Percentiles rank a stretch among this genome's conserved stretches.
These are phyloP conservation scores for Spilogale gracilis DNA, from an alignment of 2,113 vertebrate genomes.

Conservation along the genomic window DNA sequence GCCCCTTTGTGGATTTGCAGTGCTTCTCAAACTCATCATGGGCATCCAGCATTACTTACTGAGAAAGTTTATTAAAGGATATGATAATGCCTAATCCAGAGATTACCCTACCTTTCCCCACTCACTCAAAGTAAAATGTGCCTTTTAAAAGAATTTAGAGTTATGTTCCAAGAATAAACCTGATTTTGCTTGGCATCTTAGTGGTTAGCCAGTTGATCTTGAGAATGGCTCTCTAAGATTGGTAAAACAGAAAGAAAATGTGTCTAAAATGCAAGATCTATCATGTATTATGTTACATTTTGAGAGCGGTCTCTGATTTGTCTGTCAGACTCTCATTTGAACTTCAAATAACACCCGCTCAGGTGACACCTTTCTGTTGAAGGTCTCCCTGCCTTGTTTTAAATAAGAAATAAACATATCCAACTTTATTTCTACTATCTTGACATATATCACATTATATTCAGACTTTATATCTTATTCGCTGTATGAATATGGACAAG, in stretches of 20 bases:
- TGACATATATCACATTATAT: neutral
- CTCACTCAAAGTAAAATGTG: neutral
- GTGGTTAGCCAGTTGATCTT: neutral
- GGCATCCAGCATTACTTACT: neutral
- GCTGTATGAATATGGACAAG: neutral
- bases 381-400: neutral
- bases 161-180: neutral
- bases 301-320: neutral
- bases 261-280: neutral
- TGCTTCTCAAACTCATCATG: neutral
- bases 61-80: neutral
- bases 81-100: neutral
- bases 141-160: neutral
- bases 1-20: neutral
- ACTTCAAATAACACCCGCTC: neutral
- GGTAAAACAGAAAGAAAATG: neutral
- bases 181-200: neutral
- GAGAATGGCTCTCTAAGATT: neutral
- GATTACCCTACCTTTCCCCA: neutral
- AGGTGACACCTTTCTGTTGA: neutral
- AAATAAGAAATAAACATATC: neutral
- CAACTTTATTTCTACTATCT: neutral
- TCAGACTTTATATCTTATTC: neutral
- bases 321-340: conserved; percentile 18
- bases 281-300: neutral